phyloP scores from a whole-genome alignment of 2,113 vertebrate genomes.

The Sander lucioperca region DNA sequence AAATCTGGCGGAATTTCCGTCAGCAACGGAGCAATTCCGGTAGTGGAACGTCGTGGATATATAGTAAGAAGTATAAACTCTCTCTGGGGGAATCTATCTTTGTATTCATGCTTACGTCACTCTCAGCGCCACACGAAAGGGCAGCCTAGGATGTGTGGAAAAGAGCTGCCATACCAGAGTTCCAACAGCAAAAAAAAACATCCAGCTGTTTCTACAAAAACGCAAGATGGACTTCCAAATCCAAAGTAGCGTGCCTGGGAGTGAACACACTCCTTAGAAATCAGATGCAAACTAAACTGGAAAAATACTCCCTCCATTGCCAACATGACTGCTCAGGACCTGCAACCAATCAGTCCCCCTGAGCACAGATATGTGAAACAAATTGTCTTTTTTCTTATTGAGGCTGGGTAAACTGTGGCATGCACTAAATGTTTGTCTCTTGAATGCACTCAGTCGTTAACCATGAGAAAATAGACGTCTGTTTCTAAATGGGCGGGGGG shows the following conservation, averaged over 20 bases:
- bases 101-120: neutral
- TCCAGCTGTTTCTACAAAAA: conserved; percentile 35
- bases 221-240: neutral
- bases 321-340: conserved; percentile 38
- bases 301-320: conserved; percentile 11
- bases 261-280: conserved; percentile 3
- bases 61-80: neutral
- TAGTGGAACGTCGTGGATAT: too few species aligned
- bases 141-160: neutral
- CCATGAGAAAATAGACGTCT: conserved; percentile 21
- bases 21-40: too few species aligned
- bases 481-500: neutral
- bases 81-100: neutral
- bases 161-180: neutral
- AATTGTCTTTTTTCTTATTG: neutral
- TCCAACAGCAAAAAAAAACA: conserved; percentile 13
- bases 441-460: neutral
- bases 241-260: neutral
- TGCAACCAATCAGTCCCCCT: conserved; percentile 17
- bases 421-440: conserved; percentile 36
- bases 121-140: conserved; percentile 2
- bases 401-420: neutral
- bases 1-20: too few species aligned
- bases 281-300: conserved; percentile 21
- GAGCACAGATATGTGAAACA: conserved; percentile 22